A percentile compares a stretch with the other conserved stretches of the same genome.
These are phyloP conservation scores for Callinectes sapidus DNA, from an alignment of 2,888 invertebrate genomes.

Conservation along the genomic window DNA sequence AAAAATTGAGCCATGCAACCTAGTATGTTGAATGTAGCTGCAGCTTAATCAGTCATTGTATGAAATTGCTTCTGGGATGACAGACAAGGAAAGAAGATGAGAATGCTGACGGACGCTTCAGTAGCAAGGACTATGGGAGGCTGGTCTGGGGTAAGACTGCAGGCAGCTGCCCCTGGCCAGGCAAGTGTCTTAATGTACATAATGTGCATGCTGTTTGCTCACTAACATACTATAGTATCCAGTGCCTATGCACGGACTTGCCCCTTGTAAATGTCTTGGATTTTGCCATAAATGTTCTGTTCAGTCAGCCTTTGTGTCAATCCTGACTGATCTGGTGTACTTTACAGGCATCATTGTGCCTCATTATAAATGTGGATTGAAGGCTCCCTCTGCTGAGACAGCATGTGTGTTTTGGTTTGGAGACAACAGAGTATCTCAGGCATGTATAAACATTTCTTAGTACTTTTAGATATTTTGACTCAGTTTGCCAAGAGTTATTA, in stretches of 20 bases:
- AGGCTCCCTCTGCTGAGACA: not conserved
- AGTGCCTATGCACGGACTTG: not conserved
- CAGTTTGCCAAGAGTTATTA: not conserved
- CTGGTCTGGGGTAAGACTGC: slow-evolving; percentile 57
- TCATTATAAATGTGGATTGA: not conserved
- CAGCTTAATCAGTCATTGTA: no score
- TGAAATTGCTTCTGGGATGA: no score
- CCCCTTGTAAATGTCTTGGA: not conserved
- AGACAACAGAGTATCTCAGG: slow-evolving; percentile 42
- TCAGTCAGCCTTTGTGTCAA: no score
- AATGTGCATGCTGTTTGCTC: not conserved
- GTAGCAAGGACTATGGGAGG: slow-evolving; percentile 19
- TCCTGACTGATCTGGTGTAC: not conserved
- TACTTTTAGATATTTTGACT: not conserved
- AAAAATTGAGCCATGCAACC: no score
- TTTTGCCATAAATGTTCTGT: not conserved
- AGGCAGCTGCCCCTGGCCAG: slow-evolving; percentile 52
- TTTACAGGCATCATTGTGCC: slow-evolving; percentile 17
- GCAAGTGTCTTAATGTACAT: not conserved
- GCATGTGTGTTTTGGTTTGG: slow-evolving; percentile 49
- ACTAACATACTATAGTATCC: not conserved
- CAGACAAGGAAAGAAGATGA: no score
- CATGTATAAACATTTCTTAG: not conserved
- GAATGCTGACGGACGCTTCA: no score
- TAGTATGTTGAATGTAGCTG: no score